Conservation (phyloP, 2,113 vertebrate genomes). For the Burhinus bistriatus region DNA sequence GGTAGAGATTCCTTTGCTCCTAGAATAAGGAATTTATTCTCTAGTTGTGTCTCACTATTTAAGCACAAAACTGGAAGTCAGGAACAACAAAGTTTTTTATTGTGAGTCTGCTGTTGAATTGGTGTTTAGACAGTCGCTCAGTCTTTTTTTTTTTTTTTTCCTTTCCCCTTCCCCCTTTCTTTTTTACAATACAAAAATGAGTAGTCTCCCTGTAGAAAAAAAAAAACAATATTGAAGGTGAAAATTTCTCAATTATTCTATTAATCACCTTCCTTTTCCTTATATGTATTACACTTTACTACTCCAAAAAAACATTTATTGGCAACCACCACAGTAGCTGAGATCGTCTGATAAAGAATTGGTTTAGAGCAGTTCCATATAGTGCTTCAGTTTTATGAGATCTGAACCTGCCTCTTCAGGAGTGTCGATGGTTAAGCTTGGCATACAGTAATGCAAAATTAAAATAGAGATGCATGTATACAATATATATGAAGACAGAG, state of each 20-base stretch:
- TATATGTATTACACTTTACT: background rate
- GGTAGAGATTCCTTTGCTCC: slow-evolving; percentile 4
- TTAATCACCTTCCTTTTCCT: background rate
- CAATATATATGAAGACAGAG: background rate
- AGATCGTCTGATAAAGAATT: background rate
- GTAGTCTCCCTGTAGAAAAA: background rate
- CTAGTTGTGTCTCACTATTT: background rate
- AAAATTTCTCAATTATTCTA: background rate
- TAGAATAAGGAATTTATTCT: slow-evolving; percentile 14
- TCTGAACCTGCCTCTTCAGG: background rate
- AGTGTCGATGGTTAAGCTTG: background rate
- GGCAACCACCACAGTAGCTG: background rate
- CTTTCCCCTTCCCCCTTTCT: background rate
- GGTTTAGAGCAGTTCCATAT: background rate
- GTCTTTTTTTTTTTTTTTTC: background rate
- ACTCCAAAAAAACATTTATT: background rate
- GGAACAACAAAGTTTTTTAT: background rate
- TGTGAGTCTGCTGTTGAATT: background rate
- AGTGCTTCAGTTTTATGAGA: background rate
- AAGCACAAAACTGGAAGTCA: background rate
- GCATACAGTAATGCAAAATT: background rate
- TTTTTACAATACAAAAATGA: background rate
- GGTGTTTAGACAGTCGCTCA: background rate
- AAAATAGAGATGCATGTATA: background rate
- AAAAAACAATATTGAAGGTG: background rate